Evolutionary conservation across 2,888 invertebrate genomes (phyloP), one percentile per base, ranked within the genome.

Genomic region (Eupithecia tripunctaria): DNA sequence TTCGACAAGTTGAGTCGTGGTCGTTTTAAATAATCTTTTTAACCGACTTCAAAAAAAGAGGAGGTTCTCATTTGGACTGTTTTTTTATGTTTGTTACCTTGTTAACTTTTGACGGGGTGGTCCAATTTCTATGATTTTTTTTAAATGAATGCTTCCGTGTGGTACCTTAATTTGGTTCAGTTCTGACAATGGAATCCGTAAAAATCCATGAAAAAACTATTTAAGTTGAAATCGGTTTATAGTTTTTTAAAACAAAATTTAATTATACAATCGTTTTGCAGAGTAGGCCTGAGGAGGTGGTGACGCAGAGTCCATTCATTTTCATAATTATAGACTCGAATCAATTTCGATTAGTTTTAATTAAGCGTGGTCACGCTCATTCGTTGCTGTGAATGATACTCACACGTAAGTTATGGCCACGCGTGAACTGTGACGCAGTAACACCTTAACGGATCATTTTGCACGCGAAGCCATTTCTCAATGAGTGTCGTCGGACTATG

Each of bases 281-380:
- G 59, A 59, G 27, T 59, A 27, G 59, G 14, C 25, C 59, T 59
- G 29, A 27, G 5, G 29, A 56, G 68, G 38, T 60, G 66, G 62
- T 29, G 56, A n/a, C 18, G 15, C 6, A 7, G 21, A 47, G 41
- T 38, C 38, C 25, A 36, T 68, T 68, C n/a, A 51, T 51, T 21
- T 51, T 51, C 59, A 71, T 71, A 67, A 71, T 71, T 71, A 74
- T 63, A 63, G 21, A 63, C 3, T 71, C 67, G 69, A 69, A 74
- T 71, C 63, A 69, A 74, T 69, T 74, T 68, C 43, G n/a, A 74
- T 71, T 67, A 29, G 62, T 69, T 67, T 71, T 71, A 71, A 74
- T 74, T 69, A 74, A 74, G 71, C 59, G 56, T 36, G 62, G 74
- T 56, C 68, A 69, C 67, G 70, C 69, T 67, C 47, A 18, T 60